Evolutionary conservation across 2,888 invertebrate genomes (phyloP).

Genomic region (Sacculina carcini): DNA sequence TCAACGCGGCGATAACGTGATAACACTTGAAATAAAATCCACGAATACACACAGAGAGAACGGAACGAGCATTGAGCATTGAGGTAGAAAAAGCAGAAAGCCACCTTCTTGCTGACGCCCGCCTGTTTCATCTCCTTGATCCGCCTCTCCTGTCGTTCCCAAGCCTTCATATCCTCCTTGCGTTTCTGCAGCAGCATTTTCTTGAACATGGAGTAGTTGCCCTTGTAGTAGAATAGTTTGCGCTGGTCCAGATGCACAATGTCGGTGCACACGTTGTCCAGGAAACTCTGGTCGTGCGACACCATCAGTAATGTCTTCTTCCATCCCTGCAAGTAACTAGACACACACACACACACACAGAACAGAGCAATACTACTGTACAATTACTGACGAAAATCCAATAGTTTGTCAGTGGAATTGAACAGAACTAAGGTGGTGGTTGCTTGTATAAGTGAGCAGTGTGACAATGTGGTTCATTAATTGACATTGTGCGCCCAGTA

Average conservation of each 20-base stretch:
- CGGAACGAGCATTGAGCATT: background rate
- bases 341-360: too few species aligned
- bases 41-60: background rate
- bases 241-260: conserved; percentile 76
- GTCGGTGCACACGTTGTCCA: conserved; percentile 98
- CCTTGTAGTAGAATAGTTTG: conserved; percentile 51
- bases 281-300: conserved; percentile 98
- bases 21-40: background rate
- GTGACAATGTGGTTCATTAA: too few species aligned
- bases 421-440: too few species aligned
- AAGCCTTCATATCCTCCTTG: conserved; percentile 84
- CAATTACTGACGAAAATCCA: too few species aligned
- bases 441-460: too few species aligned
- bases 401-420: too few species aligned
- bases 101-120: conserved; percentile 69
- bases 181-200: conserved; percentile 40
- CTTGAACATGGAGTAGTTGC: conserved; percentile 93
- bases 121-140: conserved; percentile 83
- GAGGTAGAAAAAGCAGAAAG: conserved; percentile 11
- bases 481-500: too few species aligned
- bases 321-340: conserved; percentile 85
- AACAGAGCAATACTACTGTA: too few species aligned
- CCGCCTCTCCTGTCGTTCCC: conserved; percentile 89
- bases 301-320: conserved; percentile 95
- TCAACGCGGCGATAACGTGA: background rate